phyloP scores from a whole-genome alignment of 1,140 invertebrate species.

The Cotesia typhae region DNA sequence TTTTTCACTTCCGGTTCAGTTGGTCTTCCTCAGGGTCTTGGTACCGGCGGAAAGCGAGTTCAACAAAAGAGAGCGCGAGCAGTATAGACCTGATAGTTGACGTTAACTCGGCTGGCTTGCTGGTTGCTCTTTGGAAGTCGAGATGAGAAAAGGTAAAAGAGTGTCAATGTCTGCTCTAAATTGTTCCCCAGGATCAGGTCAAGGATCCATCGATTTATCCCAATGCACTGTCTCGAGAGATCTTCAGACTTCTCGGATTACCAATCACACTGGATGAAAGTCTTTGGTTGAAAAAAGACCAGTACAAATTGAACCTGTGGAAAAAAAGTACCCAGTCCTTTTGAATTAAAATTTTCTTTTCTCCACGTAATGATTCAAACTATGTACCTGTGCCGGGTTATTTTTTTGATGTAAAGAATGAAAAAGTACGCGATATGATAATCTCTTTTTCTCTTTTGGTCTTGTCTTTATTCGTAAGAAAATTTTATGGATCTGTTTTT shows the following conservation, averaged over 20 bases:
- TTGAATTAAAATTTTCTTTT: too few relatives aligned
- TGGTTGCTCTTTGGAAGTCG: not conserved
- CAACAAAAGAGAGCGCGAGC: not conserved
- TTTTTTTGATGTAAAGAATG: not conserved
- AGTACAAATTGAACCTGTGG: not conserved
- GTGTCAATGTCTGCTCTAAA: conserved; percentile 20
- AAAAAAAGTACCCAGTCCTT: too few relatives aligned
- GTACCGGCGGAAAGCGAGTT: too few relatives aligned
- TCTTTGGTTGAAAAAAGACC: not conserved
- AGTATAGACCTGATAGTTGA: not conserved
- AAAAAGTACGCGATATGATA: not conserved
- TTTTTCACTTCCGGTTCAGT: conserved; percentile 57
- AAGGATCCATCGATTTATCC: conserved; percentile 33
- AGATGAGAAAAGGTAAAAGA: conserved; percentile 12
- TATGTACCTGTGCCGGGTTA: not conserved
- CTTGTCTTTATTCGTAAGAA: conserved; percentile 6
- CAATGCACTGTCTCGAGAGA: conserved; percentile 3
- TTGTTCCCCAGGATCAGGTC: conserved; percentile 18
- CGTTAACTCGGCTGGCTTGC: not conserved
- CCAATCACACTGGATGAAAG: conserved; percentile 3
- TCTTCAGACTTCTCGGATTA: conserved; percentile 22
- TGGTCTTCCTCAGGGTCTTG: not conserved
- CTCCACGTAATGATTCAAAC: not conserved
- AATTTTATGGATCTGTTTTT: conserved; percentile 52
- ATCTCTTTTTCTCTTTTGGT: too few relatives aligned